Evolutionary conservation across 2,888 invertebrate species (phyloP).

Genomic region (Drosophila mayaguana): DNA sequence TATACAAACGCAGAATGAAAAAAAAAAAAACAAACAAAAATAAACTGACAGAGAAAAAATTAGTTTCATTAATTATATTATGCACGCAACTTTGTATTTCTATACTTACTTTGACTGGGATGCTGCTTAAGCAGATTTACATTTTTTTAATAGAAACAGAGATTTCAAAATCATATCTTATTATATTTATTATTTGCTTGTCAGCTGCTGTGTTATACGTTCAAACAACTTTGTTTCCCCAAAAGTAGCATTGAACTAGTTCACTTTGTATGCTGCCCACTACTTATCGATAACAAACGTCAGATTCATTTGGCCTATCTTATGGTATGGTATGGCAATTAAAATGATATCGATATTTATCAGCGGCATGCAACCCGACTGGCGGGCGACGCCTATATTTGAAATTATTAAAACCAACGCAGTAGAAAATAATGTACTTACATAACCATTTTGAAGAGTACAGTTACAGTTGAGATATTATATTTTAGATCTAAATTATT

Average conservation of each 20-base stretch:
- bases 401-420: background rate
- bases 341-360: background rate
- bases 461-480: no score
- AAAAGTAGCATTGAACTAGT: slow-evolving; percentile 14
- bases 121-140: slow-evolving; percentile 20
- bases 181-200: slow-evolving; percentile 39
- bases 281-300: slow-evolving; percentile 2
- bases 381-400: background rate
- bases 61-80: background rate
- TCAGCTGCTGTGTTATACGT: slow-evolving; percentile 38
- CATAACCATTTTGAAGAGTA: no score
- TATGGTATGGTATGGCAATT: background rate
- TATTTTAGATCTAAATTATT: no score
- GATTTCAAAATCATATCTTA: slow-evolving; percentile 28
- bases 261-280: slow-evolving; percentile 1
- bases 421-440: no score
- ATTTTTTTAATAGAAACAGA: background rate
- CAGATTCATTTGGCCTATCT: background rate
- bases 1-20: background rate
- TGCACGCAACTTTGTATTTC: background rate
- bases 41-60: background rate
- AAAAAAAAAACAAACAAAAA: background rate
- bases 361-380: background rate
- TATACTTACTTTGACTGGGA: slow-evolving; percentile 26
- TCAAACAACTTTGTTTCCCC: slow-evolving; percentile 12